phyloP scores from a whole-genome alignment of 2,113 vertebrate genomes.

The Scomber scombrus region DNA sequence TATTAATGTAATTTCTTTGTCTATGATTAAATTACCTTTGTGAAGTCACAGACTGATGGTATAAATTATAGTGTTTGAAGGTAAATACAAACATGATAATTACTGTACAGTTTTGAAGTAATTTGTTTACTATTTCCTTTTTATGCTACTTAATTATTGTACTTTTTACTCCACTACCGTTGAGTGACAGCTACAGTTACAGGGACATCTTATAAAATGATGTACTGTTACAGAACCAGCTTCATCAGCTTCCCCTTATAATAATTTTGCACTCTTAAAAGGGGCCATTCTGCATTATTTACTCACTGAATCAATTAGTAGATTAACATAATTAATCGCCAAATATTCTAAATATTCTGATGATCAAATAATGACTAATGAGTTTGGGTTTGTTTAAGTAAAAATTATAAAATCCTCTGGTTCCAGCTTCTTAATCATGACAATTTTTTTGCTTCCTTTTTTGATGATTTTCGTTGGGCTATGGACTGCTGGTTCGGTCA shows the following conservation, averaged over 20 bases:
- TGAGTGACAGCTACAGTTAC: too few relatives aligned
- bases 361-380: too few relatives aligned
- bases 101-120: neutral
- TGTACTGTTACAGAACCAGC: conserved; percentile 4
- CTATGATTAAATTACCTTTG: neutral
- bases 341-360: too few relatives aligned
- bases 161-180: neutral
- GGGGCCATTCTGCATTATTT: too few relatives aligned
- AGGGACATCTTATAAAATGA: neutral
- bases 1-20: neutral
- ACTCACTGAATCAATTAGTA: too few relatives aligned
- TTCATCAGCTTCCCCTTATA: neutral
- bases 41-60: neutral
- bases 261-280: neutral
- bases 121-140: neutral
- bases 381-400: too few relatives aligned
- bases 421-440: too few relatives aligned
- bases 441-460: too few relatives aligned
- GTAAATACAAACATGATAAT: neutral
- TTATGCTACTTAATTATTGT: neutral
- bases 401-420: too few relatives aligned
- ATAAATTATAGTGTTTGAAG: neutral
- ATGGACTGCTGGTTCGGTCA: too few relatives aligned
- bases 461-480: too few relatives aligned
- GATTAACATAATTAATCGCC: too few relatives aligned